Base-by-base conservation (phyloP, 2,113 vertebrate species). In the Gasterosteus nipponicus region DNA sequence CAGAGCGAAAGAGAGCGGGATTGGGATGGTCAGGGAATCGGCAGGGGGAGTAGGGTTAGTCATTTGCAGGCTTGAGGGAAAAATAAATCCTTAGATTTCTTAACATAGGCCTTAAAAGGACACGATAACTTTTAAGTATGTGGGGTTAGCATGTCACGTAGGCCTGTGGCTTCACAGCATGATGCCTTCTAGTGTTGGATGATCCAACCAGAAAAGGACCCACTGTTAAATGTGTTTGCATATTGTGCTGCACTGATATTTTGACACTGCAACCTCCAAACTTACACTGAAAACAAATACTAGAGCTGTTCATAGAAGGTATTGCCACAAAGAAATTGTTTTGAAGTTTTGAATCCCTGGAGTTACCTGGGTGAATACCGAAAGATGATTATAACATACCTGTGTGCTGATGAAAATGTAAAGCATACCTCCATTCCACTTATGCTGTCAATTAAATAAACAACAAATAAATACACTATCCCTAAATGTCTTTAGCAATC, bases 21-120 rank as follows among this genome's bases (percentile, higher is more conserved):
- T 80, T 54, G 85, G 59, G 69, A 4, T 42, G 64, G 79, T 86
- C 64, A 80, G 66, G 81, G 68, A 72, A 80, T 42, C 9, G 79
- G 77, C 57, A 84, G 78, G 53, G 69, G 84, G 69, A 72, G 87
- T 41, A 78, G 60, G 75, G 71, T 89, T 82, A 89, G 74, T 80
- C 67, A 82, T 41, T 79, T 44, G 41, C 44, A 87, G 1, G 26
- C 61, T 73, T 69, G 9, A 51, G 31, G 63, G 66, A 46, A 73
- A n/a, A 69, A 71, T 82, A 68, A 75, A 82, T 66, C 47, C 57
- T 73, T 35, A 62, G 0, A 35, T 49, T n/a, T 81, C 35, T 64
- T 56, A 63, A 75, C 39, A 78, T 10, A 65, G 12, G 59, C 47
- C 46, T 73, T 26, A 60, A 58, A 67, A 35, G 7, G 31, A 72